These are phyloP conservation scores for Sebastes steindachneri DNA, from an alignment of 2,797 vertebrate genomes.

Conservation along the genomic window DNA sequence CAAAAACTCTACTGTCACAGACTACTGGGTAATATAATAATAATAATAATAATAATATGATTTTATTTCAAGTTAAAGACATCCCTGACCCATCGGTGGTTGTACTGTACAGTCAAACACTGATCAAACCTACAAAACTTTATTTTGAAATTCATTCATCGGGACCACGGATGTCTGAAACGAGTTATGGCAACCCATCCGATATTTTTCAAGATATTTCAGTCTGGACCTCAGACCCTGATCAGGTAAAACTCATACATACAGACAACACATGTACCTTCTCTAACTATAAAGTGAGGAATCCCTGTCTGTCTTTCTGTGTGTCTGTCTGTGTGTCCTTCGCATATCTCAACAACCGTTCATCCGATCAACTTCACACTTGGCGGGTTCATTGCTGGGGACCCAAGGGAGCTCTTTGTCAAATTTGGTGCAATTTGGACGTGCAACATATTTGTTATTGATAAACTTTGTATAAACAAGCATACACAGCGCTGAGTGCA, in stretches of 20 bases:
- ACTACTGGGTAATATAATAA: background rate
- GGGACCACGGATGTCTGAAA: background rate
- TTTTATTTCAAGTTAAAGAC: background rate
- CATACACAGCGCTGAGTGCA: no score
- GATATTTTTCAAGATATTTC: background rate
- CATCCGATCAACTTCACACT: no score
- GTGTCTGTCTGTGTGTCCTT: no score
- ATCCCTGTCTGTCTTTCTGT: no score
- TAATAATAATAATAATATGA: no score
- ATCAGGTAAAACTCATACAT: background rate
- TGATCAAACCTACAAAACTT: background rate
- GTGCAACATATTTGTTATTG: no score
- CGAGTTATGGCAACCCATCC: background rate
- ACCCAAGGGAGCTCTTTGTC: no score
- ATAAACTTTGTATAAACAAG: no score
- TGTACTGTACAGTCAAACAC: background rate
- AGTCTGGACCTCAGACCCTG: background rate
- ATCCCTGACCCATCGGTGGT: background rate
- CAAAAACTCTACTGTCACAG: background rate
- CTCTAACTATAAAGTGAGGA: fast-evolving
- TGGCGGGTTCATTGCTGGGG: no score
- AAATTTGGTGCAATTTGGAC: no score
- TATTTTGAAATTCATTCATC: background rate
- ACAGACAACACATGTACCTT: no score
- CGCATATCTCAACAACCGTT: no score